Evolutionary conservation across 2,113 vertebrate genomes (phyloP), one percentile per base, ranked within the genome.

Genomic region (Acinonyx jubatus): DNA sequence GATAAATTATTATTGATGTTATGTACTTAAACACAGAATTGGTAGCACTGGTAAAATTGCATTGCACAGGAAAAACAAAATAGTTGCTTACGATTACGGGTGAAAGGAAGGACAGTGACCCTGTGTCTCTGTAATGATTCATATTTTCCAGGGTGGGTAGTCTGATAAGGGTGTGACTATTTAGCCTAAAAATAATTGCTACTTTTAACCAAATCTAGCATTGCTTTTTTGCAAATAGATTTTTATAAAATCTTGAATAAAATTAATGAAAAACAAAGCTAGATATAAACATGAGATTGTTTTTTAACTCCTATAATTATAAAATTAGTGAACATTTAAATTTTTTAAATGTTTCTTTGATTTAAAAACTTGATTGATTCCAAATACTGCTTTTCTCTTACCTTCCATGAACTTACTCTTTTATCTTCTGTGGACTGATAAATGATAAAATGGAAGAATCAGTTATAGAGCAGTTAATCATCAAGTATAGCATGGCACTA

Each of bases 191-290:
- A 94, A 66, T 13, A 86, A 89, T 71, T 81, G 2, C 55, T 87
- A 10, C 55, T 91, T 95, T 80, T 97, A 96, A 55, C 45, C 23
- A 93, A 93, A 79, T 73, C 69, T 89, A 89, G n/a, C 83, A 78
- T 95, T 71, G 73, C 63, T 71, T 83, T 95, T 82, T 96, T 79
- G 1, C 55, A 95, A 95, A 89, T 48, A 86, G 13, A 68, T 85
- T 81, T 66, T 92, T 85, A 71, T 52, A 83, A 96, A 97, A 80
- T 48, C 52, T 97, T 85, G 78, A 88, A 89, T 92, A 92, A 94
- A 97, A 88, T 90, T 80, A 63, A 78, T 50, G 68, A 83, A 90
- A 88, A 63, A 65, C 11, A 87, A 91, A 97, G 45, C 15, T 76
- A 93, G 5, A 29, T 90, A 1, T 91, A 87, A 92, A n/a, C 86